Percentiles rank a stretch among this genome's conserved stretches.
Evolutionary conservation across 2,113 vertebrate species (phyloP).

Genomic region (Hydropotes inermis): DNA sequence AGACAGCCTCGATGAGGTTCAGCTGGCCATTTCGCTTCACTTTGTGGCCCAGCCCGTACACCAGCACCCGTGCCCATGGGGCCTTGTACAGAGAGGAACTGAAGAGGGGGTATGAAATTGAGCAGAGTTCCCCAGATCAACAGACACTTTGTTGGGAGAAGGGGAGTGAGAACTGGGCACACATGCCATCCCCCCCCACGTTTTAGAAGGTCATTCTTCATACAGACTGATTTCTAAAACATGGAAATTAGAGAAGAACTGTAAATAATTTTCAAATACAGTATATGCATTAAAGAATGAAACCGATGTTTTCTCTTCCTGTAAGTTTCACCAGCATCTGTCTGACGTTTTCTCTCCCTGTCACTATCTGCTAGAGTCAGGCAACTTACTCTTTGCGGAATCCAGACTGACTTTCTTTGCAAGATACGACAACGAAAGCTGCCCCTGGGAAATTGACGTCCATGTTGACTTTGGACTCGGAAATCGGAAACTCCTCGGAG

Average conservation of each 20-base stretch:
- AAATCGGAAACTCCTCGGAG: constrained; percentile 94
- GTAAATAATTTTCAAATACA: neutral
- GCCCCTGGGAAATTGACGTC: constrained; percentile 97
- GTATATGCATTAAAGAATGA: neutral
- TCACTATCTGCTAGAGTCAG: neutral
- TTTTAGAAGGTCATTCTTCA: neutral
- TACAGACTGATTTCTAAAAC: neutral
- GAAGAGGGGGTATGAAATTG: neutral
- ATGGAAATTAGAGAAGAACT: neutral
- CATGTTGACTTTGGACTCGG: constrained; percentile 97
- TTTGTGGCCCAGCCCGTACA: constrained; percentile 96
- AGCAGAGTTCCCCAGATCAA: neutral
- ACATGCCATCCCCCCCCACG: neutral
- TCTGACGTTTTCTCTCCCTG: neutral
- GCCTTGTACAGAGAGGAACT: constrained; percentile 98
- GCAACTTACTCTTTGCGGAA: constrained; percentile 96
- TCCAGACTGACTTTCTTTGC: constrained; percentile 96
- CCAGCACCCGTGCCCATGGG: constrained; percentile 94
- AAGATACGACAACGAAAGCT: constrained; percentile 95
- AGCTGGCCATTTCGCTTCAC: constrained; percentile 94
- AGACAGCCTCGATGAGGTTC: constrained; percentile 94
- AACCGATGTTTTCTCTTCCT: neutral
- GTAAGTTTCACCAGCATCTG: neutral
- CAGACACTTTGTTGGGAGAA: neutral
- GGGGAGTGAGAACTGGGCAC: neutral